A percentile compares a stretch with the other conserved stretches of the same genome.
These are phyloP conservation scores for Augiades crinisus DNA, from an alignment of 2,888 invertebrate species.

Conservation along the genomic window DNA sequence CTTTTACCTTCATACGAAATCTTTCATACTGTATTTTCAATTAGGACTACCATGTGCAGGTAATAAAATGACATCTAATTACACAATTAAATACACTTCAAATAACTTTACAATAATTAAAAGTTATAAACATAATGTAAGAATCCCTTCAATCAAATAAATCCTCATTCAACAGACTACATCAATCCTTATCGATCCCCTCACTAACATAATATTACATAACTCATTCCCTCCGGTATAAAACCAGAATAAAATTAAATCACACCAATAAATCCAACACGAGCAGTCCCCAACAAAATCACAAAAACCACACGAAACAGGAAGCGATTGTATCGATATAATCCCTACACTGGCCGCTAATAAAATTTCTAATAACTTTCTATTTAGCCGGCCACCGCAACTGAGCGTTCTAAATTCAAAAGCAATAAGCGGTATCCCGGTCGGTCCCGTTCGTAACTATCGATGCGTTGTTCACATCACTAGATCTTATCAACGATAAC, in stretches of 20 bases:
- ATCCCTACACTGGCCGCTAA: slow-evolving; percentile 37
- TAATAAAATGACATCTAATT: no score
- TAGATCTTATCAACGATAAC: slow-evolving; percentile 16
- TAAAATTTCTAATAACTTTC: slow-evolving; percentile 44
- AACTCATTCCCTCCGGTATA: no score
- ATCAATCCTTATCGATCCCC: no score
- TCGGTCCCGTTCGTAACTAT: slow-evolving; percentile 42
- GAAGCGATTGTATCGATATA: slow-evolving; percentile 31
- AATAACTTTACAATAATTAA: no score
- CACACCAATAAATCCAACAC: slow-evolving; percentile 11
- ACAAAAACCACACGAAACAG: slow-evolving; percentile 18
- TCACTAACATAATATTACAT: no score
- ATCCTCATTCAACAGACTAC: no score
- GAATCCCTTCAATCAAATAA: no score
- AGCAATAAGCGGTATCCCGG: slow-evolving; percentile 48
- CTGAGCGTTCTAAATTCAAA: slow-evolving; percentile 51
- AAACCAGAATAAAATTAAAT: not conserved
- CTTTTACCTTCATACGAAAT: no score
- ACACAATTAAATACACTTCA: no score
- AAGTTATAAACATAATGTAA: no score
- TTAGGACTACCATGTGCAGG: no score
- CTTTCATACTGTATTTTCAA: no score
- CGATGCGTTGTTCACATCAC: slow-evolving; percentile 35
- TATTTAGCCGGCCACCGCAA: slow-evolving; percentile 38
- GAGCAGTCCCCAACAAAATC: not conserved